Evolutionary conservation across 2,113 vertebrate species (phyloP).

Genomic region (Poeciliopsis turrubarensis): DNA sequence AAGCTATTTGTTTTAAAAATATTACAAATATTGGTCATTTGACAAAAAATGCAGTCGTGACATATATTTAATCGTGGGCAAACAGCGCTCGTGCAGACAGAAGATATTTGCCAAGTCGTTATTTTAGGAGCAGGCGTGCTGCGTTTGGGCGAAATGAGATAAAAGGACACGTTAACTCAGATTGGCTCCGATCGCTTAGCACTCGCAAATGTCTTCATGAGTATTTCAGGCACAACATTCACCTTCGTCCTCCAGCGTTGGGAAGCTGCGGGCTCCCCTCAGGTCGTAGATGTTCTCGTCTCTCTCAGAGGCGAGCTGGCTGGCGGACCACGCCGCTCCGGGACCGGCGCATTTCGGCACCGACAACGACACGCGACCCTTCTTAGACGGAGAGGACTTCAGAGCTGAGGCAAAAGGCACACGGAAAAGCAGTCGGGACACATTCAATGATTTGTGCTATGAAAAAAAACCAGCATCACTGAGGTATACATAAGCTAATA

Average conservation of each 20-base stretch:
- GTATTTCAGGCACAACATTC: background rate
- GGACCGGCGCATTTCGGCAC: constrained; percentile 87
- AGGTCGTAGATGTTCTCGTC: constrained; percentile 92
- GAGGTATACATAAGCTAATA: no score
- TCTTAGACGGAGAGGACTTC: constrained; percentile 97
- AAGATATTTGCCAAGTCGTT: background rate
- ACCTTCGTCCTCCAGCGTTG: constrained; percentile 95
- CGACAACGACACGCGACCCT: constrained; percentile 88
- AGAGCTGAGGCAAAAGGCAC: constrained; percentile 80
- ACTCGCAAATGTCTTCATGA: background rate
- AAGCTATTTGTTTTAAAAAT: no score
- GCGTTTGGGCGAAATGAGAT: no score
- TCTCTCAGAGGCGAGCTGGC: constrained; percentile 90
- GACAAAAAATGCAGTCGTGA: no score
- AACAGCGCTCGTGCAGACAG: no score
- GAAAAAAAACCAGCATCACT: no score
- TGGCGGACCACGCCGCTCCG: constrained; percentile 89
- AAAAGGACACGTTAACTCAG: background rate
- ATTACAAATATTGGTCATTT: no score
- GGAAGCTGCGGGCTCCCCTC: constrained; percentile 91
- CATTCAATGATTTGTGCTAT: no score
- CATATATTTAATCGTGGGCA: no score
- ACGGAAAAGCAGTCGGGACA: constrained; percentile 1
- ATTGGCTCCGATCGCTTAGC: no score
- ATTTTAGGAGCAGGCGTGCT: background rate